phyloP scores from a whole-genome alignment of 2,113 vertebrate species.

The Microtus oregoni region DNA sequence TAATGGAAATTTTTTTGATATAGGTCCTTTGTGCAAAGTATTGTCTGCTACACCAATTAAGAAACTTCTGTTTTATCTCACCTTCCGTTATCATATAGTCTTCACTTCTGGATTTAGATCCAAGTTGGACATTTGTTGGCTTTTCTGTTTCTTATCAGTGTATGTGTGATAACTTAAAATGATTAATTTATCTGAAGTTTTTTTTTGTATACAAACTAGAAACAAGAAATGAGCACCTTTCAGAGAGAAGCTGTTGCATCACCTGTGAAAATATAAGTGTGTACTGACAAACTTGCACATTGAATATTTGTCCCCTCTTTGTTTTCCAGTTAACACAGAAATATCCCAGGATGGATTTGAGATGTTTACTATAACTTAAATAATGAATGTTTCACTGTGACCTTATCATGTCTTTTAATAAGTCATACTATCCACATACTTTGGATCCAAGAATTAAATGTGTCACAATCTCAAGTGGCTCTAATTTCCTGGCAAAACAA shows the following conservation, averaged over 20 bases:
- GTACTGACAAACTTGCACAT: background rate
- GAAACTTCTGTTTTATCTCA: background rate
- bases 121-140: background rate
- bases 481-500: too few species aligned
- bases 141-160: background rate
- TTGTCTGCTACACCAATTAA: background rate
- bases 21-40: background rate
- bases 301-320: background rate
- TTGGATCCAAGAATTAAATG: background rate
- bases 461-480: too few species aligned
- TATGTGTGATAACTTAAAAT: background rate
- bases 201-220: background rate
- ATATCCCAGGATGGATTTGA: background rate
- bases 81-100: background rate
- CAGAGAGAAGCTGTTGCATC: background rate
- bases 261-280: background rate
- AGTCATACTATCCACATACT: background rate
- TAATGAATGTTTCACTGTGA: background rate
- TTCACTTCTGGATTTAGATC: background rate
- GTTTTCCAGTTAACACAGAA: background rate
- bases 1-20: background rate
- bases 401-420: background rate
- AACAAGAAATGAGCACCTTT: background rate
- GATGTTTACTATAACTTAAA: background rate
- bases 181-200: rapidly evolving